phyloP scores from a whole-genome alignment of 2,113 vertebrate genomes.

The Neoarius graeffei region DNA sequence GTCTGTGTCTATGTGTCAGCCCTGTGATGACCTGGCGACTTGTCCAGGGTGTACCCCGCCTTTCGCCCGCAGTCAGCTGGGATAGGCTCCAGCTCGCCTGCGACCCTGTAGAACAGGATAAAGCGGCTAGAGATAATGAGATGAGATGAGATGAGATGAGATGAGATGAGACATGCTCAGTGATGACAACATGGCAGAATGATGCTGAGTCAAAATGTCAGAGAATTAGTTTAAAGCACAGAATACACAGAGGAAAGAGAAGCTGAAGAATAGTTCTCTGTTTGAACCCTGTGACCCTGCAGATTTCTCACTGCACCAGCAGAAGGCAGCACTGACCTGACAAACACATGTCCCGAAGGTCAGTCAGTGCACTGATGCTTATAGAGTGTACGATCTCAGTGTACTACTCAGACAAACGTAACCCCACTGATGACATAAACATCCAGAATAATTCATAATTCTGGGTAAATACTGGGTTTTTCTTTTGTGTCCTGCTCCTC shows the following conservation, averaged over 20 bases:
- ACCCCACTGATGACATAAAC: not conserved
- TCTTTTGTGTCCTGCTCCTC: not conserved
- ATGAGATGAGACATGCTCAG: too few species aligned
- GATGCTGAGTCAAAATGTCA: not conserved
- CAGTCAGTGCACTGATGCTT: constrained; percentile 23
- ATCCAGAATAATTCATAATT: not conserved
- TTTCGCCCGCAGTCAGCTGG: too few species aligned
- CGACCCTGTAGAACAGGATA: too few species aligned
- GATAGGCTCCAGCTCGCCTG: too few species aligned
- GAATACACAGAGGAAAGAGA: not conserved
- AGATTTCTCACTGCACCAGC: constrained; percentile 39
- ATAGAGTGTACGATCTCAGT: not conserved
- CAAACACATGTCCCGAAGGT: not conserved
- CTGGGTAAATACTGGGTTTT: not conserved
- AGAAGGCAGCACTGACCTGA: constrained; percentile 61
- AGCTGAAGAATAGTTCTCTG: not conserved
- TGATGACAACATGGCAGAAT: constrained; percentile 2
- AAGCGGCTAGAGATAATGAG: too few species aligned
- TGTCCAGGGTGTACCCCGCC: too few species aligned
- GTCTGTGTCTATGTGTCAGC: too few species aligned
- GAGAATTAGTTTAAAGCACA: not conserved
- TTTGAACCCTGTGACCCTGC: constrained; percentile 10
- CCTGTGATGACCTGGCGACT: too few species aligned
- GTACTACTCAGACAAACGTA: not conserved
- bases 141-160: too few species aligned